These are phyloP conservation scores for Araneus ventricosus DNA, from an alignment of 1,140 invertebrate genomes.

Conservation along the genomic window DNA sequence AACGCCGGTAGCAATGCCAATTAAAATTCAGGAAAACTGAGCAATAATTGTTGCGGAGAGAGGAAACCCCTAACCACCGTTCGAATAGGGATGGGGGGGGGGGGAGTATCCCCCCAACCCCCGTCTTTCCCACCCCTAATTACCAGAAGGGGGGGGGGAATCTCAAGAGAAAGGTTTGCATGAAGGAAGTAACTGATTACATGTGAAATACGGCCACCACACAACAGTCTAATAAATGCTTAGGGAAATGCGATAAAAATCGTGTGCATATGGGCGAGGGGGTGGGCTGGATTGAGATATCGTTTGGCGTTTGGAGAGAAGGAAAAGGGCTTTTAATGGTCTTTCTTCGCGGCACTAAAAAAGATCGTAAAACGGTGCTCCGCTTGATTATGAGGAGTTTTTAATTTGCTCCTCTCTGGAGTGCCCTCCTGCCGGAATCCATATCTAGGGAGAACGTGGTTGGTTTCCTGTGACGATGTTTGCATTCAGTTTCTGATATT, in stretches of 20 bases:
- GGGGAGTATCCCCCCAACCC: background rate
- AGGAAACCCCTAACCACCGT: slow-evolving; percentile 21
- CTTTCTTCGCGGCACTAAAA: slow-evolving; percentile 44
- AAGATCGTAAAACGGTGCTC: background rate
- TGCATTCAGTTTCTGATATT: too few species aligned
- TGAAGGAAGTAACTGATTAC: slow-evolving; percentile 39
- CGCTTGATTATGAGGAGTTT: background rate
- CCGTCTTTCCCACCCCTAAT: slow-evolving; percentile 1
- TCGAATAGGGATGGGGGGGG: background rate
- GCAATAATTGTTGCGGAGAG: slow-evolving; percentile 46
- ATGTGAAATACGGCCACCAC: slow-evolving; percentile 37
- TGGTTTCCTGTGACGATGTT: too few species aligned
- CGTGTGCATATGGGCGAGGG: background rate
- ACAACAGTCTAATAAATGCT: slow-evolving; percentile 59
- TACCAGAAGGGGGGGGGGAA: background rate
- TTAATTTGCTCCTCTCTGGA: slow-evolving; percentile 9
- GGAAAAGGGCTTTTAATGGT: slow-evolving; percentile 18
- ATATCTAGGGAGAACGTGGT: background rate
- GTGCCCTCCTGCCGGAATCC: background rate
- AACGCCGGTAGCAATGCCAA: slow-evolving; percentile 26
- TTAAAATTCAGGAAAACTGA: slow-evolving; percentile 52
- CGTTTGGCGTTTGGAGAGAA: slow-evolving; percentile 1
- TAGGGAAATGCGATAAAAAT: slow-evolving; percentile 53
- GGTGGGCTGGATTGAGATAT: slow-evolving; percentile 30
- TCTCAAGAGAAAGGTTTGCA: background rate